phyloP scores from a whole-genome alignment of 1,140 invertebrate genomes.

The Pogonognathellus flavescens region DNA sequence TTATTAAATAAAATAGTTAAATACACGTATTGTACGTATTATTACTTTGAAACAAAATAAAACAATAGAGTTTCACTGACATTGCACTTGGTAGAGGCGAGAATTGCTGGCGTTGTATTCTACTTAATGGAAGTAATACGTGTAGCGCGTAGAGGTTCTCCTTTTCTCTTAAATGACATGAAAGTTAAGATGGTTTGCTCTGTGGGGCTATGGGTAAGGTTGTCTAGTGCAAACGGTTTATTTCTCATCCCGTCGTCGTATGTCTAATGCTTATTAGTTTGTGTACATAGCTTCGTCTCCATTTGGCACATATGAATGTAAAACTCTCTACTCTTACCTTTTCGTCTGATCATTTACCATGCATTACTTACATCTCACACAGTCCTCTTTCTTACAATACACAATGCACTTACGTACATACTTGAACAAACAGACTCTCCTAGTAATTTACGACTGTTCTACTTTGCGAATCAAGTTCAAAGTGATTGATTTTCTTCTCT shows the following conservation, averaged over 20 bases:
- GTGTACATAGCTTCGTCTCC: background rate
- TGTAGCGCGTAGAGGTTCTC: background rate
- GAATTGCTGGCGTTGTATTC: background rate
- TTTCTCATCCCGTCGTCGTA: background rate
- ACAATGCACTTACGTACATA: constrained; percentile 26
- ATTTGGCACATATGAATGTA: background rate
- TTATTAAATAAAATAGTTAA: too few species aligned
- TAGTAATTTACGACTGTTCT: constrained; percentile 51
- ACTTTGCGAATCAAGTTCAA: constrained; percentile 57
- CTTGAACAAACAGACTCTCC: constrained; percentile 39
- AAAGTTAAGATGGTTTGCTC: background rate
- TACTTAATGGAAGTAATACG: background rate
- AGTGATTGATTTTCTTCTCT: constrained; percentile 55
- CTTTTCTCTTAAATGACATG: constrained; percentile 37
- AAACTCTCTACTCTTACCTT: constrained; percentile 3
- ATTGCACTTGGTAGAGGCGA: too few species aligned
- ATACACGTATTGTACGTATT: too few species aligned
- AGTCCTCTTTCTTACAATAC: background rate
- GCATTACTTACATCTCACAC: constrained; percentile 3
- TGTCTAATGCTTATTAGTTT: background rate
- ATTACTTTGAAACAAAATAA: background rate
- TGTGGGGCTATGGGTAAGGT: background rate
- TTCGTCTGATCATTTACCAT: constrained; percentile 25
- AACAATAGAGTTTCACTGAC: background rate
- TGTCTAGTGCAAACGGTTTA: constrained; percentile 11